phyloP scores from a whole-genome alignment of 1,140 invertebrate species.

The Drosophila sechellia region DNA sequence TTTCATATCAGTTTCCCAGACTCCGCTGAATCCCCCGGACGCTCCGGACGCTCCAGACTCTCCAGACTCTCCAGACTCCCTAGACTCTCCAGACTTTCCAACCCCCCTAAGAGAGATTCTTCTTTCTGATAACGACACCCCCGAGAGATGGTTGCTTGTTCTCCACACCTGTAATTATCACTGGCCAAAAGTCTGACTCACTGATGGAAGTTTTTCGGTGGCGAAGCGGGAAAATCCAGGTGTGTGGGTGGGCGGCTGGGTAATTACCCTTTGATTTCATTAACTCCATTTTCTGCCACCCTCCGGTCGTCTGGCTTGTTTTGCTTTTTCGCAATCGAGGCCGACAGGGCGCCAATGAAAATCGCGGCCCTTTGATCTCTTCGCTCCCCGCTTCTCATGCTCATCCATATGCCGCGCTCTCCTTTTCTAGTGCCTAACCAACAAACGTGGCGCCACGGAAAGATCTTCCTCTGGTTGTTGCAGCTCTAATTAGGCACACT shows the following conservation, averaged over 20 bases:
- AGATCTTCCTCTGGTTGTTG: conserved; percentile 56
- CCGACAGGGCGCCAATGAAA: conserved; percentile 55
- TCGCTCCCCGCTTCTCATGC: conserved; percentile 14
- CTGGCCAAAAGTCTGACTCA: conserved; percentile 28
- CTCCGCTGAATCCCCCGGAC: background rate
- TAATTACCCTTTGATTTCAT: conserved; percentile 35
- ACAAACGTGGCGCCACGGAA: conserved; percentile 65
- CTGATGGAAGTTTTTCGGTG: conserved; percentile 57
- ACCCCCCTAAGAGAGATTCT: conserved; percentile 15
- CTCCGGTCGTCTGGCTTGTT: conserved; percentile 10
- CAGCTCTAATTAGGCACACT: conserved; percentile 79
- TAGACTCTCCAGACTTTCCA: conserved; percentile 9
- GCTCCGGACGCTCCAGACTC: background rate
- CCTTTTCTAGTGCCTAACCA: conserved; percentile 51
- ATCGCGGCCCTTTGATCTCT: conserved; percentile 70
- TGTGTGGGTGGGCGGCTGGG: conserved; percentile 3
- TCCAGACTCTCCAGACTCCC: conserved; percentile 4
- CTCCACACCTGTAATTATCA: conserved; percentile 75
- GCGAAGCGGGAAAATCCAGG: conserved; percentile 5
- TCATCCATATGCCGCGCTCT: conserved; percentile 14
- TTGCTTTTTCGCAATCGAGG: conserved; percentile 69
- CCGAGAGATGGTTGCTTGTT: conserved; percentile 35
- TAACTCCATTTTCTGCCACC: conserved; percentile 9
- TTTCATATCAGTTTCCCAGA: conserved; percentile 70
- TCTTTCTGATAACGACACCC: conserved; percentile 63